These are phyloP conservation scores for Isaurus tuberculatus DNA, from an alignment of 92 coral and sea anemone species.

Conservation along the genomic window DNA sequence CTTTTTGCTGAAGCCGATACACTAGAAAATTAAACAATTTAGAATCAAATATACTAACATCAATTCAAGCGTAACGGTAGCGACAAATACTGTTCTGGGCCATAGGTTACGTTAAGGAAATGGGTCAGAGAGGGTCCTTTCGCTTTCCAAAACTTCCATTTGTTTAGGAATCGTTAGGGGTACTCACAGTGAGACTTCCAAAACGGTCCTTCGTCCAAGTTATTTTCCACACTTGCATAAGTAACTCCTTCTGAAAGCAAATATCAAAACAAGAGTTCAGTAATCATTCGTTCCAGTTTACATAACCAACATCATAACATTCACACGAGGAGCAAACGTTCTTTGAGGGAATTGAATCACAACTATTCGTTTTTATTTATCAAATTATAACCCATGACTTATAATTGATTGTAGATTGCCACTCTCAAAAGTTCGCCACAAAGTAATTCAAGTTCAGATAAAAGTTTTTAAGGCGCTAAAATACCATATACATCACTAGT, in stretches of 20 bases:
- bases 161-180: neutral
- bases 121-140: too few species aligned
- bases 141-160: neutral
- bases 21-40: conserved; percentile 59
- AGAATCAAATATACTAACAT: neutral
- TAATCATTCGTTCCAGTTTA: neutral
- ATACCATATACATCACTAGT: neutral
- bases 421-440: neutral
- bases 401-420: neutral
- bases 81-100: neutral
- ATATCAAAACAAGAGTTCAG: conserved; percentile 19
- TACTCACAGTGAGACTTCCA: conserved; percentile 93
- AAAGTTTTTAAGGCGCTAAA: neutral
- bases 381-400: neutral
- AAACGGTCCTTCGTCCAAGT: conserved; percentile 62
- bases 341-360: neutral
- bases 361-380: neutral
- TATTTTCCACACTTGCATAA: conserved; percentile 22
- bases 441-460: neutral
- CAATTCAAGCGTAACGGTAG: conserved; percentile 7
- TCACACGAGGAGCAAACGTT: neutral
- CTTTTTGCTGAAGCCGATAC: conserved; percentile 90
- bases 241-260: conserved; percentile 21
- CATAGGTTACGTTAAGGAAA: neutral
- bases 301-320: neutral